A percentile compares a stretch with the other conserved stretches of the same genome.
Evolutionary conservation across 2,797 vertebrate genomes (phyloP).

Genomic region (Gobio occitaniae): DNA sequence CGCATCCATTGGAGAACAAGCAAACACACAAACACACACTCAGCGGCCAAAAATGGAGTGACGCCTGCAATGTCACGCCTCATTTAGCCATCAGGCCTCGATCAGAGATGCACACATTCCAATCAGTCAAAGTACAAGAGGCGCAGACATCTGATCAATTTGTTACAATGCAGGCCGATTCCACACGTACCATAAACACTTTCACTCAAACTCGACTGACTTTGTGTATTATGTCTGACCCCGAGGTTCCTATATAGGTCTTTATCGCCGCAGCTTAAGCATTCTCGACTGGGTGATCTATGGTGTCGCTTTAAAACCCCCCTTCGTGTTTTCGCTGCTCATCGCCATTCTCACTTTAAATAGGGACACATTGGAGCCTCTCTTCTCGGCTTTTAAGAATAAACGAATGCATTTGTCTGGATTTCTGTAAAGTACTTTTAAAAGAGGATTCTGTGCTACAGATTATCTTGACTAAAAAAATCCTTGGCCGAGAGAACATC

Average conservation of each 20-base stretch:
- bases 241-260: background rate
- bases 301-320: background rate
- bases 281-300: too few relatives aligned
- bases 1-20: conserved; percentile 17
- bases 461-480: conserved; percentile 57
- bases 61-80: conserved; percentile 26
- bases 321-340: background rate
- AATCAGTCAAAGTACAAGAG: background rate
- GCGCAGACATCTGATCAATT: conserved; percentile 34
- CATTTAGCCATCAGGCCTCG: conserved; percentile 39
- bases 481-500: conserved; percentile 3
- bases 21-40: conserved; percentile 18
- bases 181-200: conserved; percentile 40
- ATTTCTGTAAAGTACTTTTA: conserved; percentile 56
- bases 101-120: conserved; percentile 41
- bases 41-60: conserved; percentile 25
- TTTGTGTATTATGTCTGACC: background rate
- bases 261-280: background rate
- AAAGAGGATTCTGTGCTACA: conserved; percentile 64
- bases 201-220: background rate
- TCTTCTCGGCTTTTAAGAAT: conserved; percentile 35
- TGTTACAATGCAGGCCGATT: conserved; percentile 29
- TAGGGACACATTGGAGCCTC: conserved; percentile 25
- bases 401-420: conserved; percentile 55
- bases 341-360: conserved; percentile 12